These are phyloP conservation scores for Talpa occidentalis DNA, from an alignment of 2,113 vertebrate genomes.

Conservation along the genomic window DNA sequence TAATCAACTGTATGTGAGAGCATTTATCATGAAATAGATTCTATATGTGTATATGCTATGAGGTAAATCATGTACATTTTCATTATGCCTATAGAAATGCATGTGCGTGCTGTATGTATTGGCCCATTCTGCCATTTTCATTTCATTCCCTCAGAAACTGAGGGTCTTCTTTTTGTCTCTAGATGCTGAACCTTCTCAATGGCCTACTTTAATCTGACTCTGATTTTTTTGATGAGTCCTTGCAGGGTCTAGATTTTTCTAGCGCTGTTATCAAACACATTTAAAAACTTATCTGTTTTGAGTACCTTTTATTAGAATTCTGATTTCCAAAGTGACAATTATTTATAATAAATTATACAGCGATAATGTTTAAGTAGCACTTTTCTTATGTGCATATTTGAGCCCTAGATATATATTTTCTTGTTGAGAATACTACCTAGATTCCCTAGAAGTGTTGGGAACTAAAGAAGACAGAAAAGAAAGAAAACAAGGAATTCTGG, in stretches of 20 bases:
- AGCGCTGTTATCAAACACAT: background rate
- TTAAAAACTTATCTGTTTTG: background rate
- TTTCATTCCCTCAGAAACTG: background rate
- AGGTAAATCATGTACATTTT: background rate
- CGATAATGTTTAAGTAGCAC: background rate
- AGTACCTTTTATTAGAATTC: background rate
- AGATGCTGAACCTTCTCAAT: background rate
- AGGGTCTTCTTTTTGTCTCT: background rate
- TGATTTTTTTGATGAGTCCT: background rate
- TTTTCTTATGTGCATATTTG: background rate
- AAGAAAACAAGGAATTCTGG: background rate
- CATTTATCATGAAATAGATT: background rate
- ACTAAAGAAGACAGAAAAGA: background rate
- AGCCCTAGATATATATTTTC: background rate
- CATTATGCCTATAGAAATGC: background rate
- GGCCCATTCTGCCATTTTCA: background rate
- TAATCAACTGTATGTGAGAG: background rate
- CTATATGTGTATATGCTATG: background rate
- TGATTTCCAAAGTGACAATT: conserved; percentile 9
- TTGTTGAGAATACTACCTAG: background rate
- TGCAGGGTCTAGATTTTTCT: background rate
- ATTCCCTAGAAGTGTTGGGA: background rate
- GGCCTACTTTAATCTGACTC: background rate
- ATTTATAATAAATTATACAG: background rate
- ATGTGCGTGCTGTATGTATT: background rate